Base-by-base conservation (phyloP, 2,888 invertebrate genomes). In the Galerucella calmariensis region DNA sequence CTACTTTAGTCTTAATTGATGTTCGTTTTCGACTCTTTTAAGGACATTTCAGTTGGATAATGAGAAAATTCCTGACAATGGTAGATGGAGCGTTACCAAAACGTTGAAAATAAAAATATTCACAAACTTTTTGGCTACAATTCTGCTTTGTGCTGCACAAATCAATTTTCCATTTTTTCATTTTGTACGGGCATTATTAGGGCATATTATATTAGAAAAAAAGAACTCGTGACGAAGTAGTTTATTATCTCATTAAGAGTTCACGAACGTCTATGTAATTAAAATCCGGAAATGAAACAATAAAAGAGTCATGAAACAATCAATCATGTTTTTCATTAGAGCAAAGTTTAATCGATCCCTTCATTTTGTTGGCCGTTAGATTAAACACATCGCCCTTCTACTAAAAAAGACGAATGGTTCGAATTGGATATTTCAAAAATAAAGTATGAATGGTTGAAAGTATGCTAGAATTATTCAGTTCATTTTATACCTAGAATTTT, bases 301-400 rank as follows among this genome's bases (percentile, higher is more conserved):
- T 67, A 74, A 67, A 76, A 72, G 71, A 67, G 74, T 74, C 74
- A 72, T 67, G 69, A 66, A 69, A 69, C 75, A 67, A 77, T 77
- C 77, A 73, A 72, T 77, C 77, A 77, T 75, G 77, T 75, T 72
- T 77, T 73, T 75, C 73, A 77, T 77, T 77, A 72, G 66, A 46
- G 63, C 63, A 65, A 48, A 65, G 63, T 65, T 65, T 65, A 65
- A 65, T 65, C 63, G 63, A 65, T 65, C 46, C 63, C 14, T 65
- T 46, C 44, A 44, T 65, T 62, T 62, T 41, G 62, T 62, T 41
- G 62, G 46, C 14, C 20, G 63, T 46, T 46, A 63, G 41, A 63
- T 63, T 63, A 20, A 44, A 65, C 46, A 46, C 63, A 65, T 16
- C 41, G 41, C 63, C 41, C 63, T 20, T 56, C 20, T 56, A 56